Conservation (phyloP, 37 sponge, comb jelly and placozoan species). For the Theonella swinhoei region DNA sequence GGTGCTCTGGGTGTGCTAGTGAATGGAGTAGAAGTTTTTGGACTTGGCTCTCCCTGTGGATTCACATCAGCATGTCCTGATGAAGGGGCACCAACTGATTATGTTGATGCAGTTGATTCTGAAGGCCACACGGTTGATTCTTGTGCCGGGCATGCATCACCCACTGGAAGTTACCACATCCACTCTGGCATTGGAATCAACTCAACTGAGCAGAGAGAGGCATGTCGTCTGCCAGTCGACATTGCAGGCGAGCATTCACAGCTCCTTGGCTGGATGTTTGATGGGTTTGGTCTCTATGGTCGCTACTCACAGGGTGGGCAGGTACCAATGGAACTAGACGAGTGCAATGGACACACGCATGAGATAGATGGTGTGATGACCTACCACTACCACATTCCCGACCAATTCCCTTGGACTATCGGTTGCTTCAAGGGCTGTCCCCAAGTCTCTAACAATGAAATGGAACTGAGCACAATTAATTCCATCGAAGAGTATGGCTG, state of each 20-base stretch:
- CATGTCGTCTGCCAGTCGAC: constrained; percentile 55
- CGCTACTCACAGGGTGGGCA: constrained; percentile 48
- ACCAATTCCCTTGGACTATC: constrained; percentile 69
- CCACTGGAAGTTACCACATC: constrained; percentile 55
- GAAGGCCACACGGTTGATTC: constrained; percentile 73
- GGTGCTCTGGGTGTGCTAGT: constrained; percentile 62
- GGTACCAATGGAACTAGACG: constrained; percentile 65
- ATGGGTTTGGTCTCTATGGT: constrained; percentile 77
- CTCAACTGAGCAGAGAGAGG: not conserved
- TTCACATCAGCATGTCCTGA: constrained; percentile 57
- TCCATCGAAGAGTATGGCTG: constrained; percentile 35
- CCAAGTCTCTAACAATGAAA: constrained; percentile 46
- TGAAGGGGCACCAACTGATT: constrained; percentile 48
- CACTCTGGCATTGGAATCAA: constrained; percentile 48
- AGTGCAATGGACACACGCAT: constrained; percentile 73
- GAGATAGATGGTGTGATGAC: constrained; percentile 42
- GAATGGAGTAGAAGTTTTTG: constrained; percentile 70
- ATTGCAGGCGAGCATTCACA: constrained; percentile 57
- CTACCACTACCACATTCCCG: constrained; percentile 78
- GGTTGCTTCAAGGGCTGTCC: constrained; percentile 82
- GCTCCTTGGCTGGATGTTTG: constrained; percentile 74
- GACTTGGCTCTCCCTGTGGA: constrained; percentile 82
- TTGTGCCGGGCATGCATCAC: constrained; percentile 72
- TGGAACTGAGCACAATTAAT: not conserved
- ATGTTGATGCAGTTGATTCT: constrained; percentile 76